Percentiles rank a stretch among this genome's conserved stretches.
Conservation (phyloP, 1,140 invertebrate genomes). For the Theocolax elegans region DNA sequence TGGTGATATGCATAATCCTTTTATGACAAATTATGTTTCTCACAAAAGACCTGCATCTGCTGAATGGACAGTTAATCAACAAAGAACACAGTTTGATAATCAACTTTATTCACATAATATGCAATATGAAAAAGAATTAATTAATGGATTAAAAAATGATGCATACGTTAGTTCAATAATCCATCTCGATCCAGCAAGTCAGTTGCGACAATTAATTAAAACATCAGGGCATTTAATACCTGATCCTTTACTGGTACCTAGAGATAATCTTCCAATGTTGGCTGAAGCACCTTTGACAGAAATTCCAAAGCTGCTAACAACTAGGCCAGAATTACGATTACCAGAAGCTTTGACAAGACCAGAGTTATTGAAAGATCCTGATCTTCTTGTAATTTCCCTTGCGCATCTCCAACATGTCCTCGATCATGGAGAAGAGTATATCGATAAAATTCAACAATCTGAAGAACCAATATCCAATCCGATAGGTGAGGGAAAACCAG, state of each 20-base stretch:
- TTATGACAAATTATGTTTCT: constrained; percentile 37
- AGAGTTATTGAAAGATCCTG: constrained; percentile 78
- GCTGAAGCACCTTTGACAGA: constrained; percentile 79
- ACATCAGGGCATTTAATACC: constrained; percentile 78
- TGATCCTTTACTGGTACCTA: constrained; percentile 82
- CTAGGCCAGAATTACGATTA: constrained; percentile 76
- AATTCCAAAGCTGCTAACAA: constrained; percentile 78
- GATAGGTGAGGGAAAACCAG: constrained; percentile 49
- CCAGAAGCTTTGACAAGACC: constrained; percentile 79
- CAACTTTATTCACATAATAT: neutral
- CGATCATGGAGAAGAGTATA: constrained; percentile 57
- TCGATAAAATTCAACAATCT: constrained; percentile 42
- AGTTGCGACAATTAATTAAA: constrained; percentile 77
- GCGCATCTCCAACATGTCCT: constrained; percentile 80
- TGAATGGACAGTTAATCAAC: constrained; percentile 44
- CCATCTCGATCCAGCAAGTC: constrained; percentile 73
- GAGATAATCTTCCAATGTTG: constrained; percentile 77
- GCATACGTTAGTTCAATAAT: constrained; percentile 28
- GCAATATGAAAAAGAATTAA: constrained; percentile 10
- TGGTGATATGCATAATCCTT: constrained; percentile 49
- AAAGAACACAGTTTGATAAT: constrained; percentile 29
- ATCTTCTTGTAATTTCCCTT: constrained; percentile 81
- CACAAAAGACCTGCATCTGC: constrained; percentile 48
- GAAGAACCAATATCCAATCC: constrained; percentile 42
- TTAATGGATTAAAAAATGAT: constrained; percentile 8